Evolutionary conservation across 2,888 invertebrate genomes (phyloP), one percentile per base, ranked within the genome.

Genomic region (Uropetala carovei): DNA sequence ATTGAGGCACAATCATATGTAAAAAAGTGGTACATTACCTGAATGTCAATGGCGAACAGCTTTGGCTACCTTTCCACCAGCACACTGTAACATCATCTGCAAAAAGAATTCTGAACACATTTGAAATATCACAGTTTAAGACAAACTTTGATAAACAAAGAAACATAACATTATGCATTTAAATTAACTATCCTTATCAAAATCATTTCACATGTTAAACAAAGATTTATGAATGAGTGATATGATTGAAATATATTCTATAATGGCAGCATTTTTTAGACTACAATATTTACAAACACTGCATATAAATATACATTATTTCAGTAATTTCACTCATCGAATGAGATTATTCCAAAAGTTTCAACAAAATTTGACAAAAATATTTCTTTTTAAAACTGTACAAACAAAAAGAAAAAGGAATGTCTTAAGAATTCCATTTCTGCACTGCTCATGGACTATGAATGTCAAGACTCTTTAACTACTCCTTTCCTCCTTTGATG

Each of bases 401-500:
- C 75, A 75, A 58, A 18, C 30, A 22, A n/a, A n/a, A 43, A 5
- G 27, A 43, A 64, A 89, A 89, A 89, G 22, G 43, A 89, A 89
- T 89, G 89, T 89, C 89, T 89, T 89, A 43, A 56, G 43, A 89
- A 89, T 64, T 43, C 64, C 89, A 89, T 30, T 30, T 3, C n/a
- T n/a, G 43, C 64, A 89, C 43, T 89, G 89, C 43, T 64, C 89
- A 89, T 27, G 60, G 64, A n/a, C 64, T 18, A 89, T 43, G 43
- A 13, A n/a, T 30, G n/a, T 27, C 64, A 89, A 9, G 89, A 89
- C 43, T 64, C 64, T 30, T 89, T 89, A 30, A 64, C 30, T 11
- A 64, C 30, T 89, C 64, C 89, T 89, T 89, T 89, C 30, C 89
- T 64, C 89, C 89, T 89, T 64, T 94, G 94, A 93, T 95, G 95